phyloP scores from a whole-genome alignment of 2,797 vertebrate genomes.

The Protonibea diacanthus region DNA sequence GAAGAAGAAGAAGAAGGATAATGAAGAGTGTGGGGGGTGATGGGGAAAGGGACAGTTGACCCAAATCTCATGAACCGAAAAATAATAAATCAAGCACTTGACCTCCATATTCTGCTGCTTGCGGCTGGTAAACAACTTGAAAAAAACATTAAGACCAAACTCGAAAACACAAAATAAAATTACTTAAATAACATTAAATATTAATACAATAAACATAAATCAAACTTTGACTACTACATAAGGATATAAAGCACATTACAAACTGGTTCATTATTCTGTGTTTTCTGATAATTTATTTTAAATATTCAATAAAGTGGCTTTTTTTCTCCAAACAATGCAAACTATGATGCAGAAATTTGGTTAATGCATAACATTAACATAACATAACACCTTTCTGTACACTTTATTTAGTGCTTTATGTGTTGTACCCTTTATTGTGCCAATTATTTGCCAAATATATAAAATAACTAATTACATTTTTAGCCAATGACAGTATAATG shows the following conservation, averaged over 20 bases:
- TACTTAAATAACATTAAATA: not conserved
- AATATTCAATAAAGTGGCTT: not conserved
- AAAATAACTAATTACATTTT: too few species aligned
- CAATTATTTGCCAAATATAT: too few species aligned
- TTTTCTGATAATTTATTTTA: not conserved
- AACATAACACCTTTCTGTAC: too few species aligned
- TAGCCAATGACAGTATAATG: too few species aligned
- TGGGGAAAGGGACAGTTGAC: constrained; percentile 64
- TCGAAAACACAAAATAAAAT: not conserved
- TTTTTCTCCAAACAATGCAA: not conserved
- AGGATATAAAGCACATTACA: not conserved
- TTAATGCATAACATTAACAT: too few species aligned
- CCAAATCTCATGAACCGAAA: constrained; percentile 65
- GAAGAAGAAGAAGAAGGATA: not conserved
- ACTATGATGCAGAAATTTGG: too few species aligned
- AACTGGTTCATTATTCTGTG: not conserved
- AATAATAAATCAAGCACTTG: constrained; percentile 51
- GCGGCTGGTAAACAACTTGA: constrained; percentile 35
- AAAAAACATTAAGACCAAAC: not conserved
- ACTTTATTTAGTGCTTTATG: too few species aligned
- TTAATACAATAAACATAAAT: not conserved
- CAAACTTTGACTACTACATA: not conserved
- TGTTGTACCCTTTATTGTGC: too few species aligned
- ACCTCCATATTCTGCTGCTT: constrained; percentile 43
- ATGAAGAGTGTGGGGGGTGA: not conserved